Base-by-base conservation (phyloP, 2,113 vertebrate species). In the Stegostoma tigrinum region DNA sequence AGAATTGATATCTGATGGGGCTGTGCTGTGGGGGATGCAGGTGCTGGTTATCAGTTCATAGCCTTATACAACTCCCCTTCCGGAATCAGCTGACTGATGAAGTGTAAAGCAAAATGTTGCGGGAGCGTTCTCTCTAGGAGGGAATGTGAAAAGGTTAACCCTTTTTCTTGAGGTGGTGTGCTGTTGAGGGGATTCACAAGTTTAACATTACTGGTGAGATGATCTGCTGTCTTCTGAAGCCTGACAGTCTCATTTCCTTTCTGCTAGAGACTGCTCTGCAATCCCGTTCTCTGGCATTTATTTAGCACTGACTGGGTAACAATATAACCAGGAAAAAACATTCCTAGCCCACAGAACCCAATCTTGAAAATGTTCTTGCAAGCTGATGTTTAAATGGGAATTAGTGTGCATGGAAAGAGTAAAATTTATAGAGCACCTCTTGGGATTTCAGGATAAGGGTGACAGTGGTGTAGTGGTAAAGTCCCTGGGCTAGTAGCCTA, bases 21-120 rank as follows among this genome's bases (percentile, higher is more conserved):
- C n/a, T n/a, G 55, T 19, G 30, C 89, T 66, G 61, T 93, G 61
- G 89, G 61, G 61, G 66, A 93, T 3, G 2, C 89, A 93, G 5
- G 38, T 66, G 89, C 61, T 23, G 17, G 61, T 64, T 93, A 61
- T 93, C 34, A 38, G 89, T 67, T 66, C 89, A 93, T 19, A 93
- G 30, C 89, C 61, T 19, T 66, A 93, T 61, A 67, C 66, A 61
- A 66, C 89, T 66, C 42, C 89, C 61, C 89, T 93, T 93, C 89
- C 89, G 61, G 89, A 38, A 66, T n/a, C n/a, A 64, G n/a, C 30
- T 93, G 89, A 93, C 66, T 93, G 89, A 93, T 93, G 89, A 93
- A 93, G 89, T 93, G 89, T 34, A 93, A 93, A 93, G 89, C 89
- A 93, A 93, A 93, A 93, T 21, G 61, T 93, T 93, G 61, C 38